Evolutionary conservation across 2,888 invertebrate species (phyloP), one percentile per base, ranked within the genome.

Genomic region (Carterocephalus palaemon): DNA sequence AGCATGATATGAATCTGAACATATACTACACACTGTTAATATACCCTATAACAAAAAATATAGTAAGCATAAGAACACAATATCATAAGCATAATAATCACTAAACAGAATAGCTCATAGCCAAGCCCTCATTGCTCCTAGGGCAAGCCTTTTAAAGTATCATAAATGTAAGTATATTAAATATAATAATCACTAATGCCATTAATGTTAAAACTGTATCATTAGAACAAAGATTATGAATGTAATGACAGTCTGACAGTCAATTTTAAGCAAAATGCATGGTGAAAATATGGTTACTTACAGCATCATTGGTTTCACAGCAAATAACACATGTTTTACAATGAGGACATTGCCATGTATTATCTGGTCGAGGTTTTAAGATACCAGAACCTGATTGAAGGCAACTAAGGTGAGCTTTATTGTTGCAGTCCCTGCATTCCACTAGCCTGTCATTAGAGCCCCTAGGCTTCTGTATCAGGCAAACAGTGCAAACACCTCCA

Each of bases 311-410:
- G 4, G 92, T 92, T 80, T 95, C 94, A 58, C 90, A 91, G 66
- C 96, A 96, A 24, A 94, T 86, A 31, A 90, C 90, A 75, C 97
- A 97, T 6, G 92, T 93, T 75, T 95, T 96, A 64, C 97, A 97
- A 66, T 94, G 93, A 38, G 94, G 93, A 70, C 97, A 97, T 61
- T 95, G 95, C 95, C 95, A 97, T 17, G 91, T 90, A 54, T 90
- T 90, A 54, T 91, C 91, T 24, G 90, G 89, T 32, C 89, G 78
- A 54, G 90, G 88, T 65, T 91, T 90, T 31, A 90, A 71, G 69
- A 91, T 88, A 58, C 91, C 89, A 56, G 92, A 90, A 6, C 91
- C 91, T 33, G 90, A 88, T 60, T 91, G 91, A 29, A 93, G 86
- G 60, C 93, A 93, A 50, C 88, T 90, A 9, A 90, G 86, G 70